Percentiles rank a stretch among this genome's conserved stretches.
Conservation (phyloP, 2,888 invertebrate species). For the Germaria angustata region DNA sequence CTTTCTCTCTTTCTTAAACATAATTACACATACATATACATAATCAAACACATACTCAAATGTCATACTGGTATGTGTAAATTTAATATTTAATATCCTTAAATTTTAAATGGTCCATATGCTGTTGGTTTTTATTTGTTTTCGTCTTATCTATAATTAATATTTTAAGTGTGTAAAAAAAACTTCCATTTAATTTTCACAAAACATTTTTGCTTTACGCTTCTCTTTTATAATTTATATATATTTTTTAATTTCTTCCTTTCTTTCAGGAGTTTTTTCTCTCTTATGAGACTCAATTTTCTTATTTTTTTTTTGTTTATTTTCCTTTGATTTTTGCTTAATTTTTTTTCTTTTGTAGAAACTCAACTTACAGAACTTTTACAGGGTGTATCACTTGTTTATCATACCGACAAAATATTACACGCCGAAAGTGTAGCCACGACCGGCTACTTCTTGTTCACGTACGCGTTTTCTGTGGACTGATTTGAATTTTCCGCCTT, state of each 20-base stretch:
- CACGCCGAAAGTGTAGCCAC: conserved; percentile 80
- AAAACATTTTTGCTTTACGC: conserved; percentile 7
- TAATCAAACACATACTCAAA: conserved; percentile 15
- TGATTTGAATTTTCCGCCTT: conserved; percentile 77
- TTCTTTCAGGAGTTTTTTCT: conserved; percentile 33
- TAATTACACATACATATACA: conserved; percentile 19
- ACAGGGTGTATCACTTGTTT: conserved; percentile 81
- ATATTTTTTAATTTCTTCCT: conserved; percentile 10
- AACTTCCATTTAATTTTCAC: conserved; percentile 23
- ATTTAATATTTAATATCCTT: conserved; percentile 52
- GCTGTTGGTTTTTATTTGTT: conserved; percentile 14
- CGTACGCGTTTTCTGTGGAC: conserved; percentile 81
- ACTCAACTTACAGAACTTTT: conserved; percentile 80
- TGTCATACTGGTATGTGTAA: conserved; percentile 24
- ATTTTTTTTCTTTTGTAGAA: conserved; percentile 58
- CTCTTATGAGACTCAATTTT: conserved; percentile 2
- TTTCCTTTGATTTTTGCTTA: conserved; percentile 40
- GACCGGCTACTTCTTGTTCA: conserved; percentile 80
- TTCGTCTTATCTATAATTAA: not conserved
- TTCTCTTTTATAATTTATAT: conserved; percentile 16
- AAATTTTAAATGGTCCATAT: conserved; percentile 61
- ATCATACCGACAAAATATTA: conserved; percentile 80
- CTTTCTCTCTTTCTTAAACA: conserved; percentile 21
- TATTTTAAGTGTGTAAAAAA: conserved; percentile 30
- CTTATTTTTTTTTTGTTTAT: conserved; percentile 46